phyloP scores from a whole-genome alignment of 2,797 vertebrate species.

The Fringilla coelebs region DNA sequence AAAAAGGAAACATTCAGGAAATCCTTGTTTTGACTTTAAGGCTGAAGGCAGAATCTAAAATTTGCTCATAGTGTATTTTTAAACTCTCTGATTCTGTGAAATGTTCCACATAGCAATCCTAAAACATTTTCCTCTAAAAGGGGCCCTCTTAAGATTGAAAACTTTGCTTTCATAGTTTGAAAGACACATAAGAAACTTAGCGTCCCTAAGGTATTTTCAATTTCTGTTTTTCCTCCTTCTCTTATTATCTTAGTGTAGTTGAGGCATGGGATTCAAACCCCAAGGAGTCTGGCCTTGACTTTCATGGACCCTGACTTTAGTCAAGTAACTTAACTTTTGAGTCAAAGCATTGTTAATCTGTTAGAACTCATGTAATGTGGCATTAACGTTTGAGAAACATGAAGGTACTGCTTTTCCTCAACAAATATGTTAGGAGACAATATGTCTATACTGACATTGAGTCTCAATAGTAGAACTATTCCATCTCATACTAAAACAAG shows the following conservation, averaged over 20 bases:
- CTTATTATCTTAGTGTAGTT: background rate
- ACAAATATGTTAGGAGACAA: background rate
- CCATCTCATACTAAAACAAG: background rate
- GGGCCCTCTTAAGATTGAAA: background rate
- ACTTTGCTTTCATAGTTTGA: background rate
- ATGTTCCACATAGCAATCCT: background rate
- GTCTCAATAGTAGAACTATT: background rate
- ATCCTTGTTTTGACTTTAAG: background rate
- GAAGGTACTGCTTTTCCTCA: background rate
- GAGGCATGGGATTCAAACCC: background rate
- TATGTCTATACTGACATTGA: background rate
- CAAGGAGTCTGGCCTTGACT: background rate
- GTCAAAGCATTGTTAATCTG: background rate
- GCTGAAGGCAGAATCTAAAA: background rate
- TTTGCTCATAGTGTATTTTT: background rate
- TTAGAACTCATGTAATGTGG: background rate
- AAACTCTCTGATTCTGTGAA: background rate
- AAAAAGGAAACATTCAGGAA: background rate
- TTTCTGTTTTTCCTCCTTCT: background rate
- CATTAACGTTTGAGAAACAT: background rate
- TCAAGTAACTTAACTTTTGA: background rate
- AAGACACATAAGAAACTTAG: background rate
- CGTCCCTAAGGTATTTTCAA: background rate
- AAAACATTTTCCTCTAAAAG: background rate
- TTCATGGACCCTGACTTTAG: background rate